Evolutionary conservation across 1,140 invertebrate genomes (phyloP).

Genomic region (Zaprionus capensis): DNA sequence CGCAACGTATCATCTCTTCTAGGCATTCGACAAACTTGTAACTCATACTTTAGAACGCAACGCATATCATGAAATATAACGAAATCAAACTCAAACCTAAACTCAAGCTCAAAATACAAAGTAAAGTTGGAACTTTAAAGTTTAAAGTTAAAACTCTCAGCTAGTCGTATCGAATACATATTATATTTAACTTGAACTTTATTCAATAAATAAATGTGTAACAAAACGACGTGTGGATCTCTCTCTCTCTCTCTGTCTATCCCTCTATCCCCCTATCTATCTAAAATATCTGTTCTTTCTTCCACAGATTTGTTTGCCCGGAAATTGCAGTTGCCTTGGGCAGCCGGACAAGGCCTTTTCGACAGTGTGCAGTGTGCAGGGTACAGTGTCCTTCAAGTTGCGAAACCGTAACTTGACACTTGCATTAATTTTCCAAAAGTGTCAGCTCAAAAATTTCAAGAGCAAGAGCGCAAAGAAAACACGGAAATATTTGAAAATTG

Average conservation of each 20-base stretch:
- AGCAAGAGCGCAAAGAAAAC: conserved; percentile 42
- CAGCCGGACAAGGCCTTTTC: conserved; percentile 18
- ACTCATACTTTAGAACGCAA: conserved; percentile 72
- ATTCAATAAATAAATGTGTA: conserved; percentile 71
- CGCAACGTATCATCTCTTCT: conserved; percentile 25
- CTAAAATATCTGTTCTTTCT: neutral
- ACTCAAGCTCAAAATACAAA: neutral
- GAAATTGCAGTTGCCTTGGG: conserved; percentile 40
- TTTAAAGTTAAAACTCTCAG: neutral
- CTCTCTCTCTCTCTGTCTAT: conserved; percentile 1
- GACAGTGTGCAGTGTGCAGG: conserved; percentile 30
- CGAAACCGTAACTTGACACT: conserved; percentile 51
- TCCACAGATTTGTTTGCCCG: conserved; percentile 27
- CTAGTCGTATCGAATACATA: conserved; percentile 64
- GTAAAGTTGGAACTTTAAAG: neutral
- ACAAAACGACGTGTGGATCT: conserved; percentile 7
- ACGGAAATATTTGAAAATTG: conserved; percentile 42
- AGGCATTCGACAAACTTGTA: conserved; percentile 49
- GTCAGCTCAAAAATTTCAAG: conserved; percentile 70
- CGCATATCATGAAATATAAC: conserved; percentile 66
- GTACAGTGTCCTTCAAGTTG: conserved; percentile 51
- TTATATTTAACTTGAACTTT: conserved; percentile 61
- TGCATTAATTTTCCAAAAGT: conserved; percentile 61
- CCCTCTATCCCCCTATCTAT: no score
- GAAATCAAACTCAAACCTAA: conserved; percentile 12